Base-by-base conservation (phyloP, 2,797 vertebrate genomes). In the Siniperca undulata region DNA sequence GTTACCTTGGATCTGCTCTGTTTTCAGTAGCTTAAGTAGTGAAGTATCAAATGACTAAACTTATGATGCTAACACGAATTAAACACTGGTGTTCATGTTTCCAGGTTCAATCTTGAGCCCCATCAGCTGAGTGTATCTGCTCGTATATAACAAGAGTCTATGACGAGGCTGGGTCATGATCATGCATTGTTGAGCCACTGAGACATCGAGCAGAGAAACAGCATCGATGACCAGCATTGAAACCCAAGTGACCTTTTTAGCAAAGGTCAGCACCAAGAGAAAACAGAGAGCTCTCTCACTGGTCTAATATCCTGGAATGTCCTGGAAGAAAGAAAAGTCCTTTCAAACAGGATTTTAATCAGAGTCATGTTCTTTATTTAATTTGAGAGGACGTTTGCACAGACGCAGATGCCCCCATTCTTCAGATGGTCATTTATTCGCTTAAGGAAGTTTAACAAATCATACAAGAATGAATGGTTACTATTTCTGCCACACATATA, bases 301-400 rank as follows among this genome's bases (percentile, higher is more conserved):
- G 62, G 70, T 85, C 85, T 95, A 95, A 96, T 95, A 91, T 88
- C 86, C 73, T 82, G 95, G 95, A 96, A 96, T 96, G 94, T 96
- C 85, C 92, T 94, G 88, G 78, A 90, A 78, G 74, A 67, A 80
- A 92, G 93, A 93, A 87, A 92, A 69, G 80, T 68, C 81, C 88
- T 93, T 95, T 96, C 81, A 94, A 94, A 92, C 60, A 75, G 78
- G 55, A 20, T 80, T 89, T 76, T 96, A 96, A 96, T 96, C 90
- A 92, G 92, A 96, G 95, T 96, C 95, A 96, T 96, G 94, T 93
- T 94, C 85, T 87, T 95, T 64, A 95, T 95, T 96, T 70, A 90
- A 95, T 96, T 95, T 94, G 77, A 76, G 86, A 87, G 78, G 90
- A 92, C 86, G 86, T 80, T 93, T 52, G 76, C 65, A 74, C 75